These are phyloP conservation scores for Germaria angustata DNA, from an alignment of 2,888 invertebrate species.

Conservation along the genomic window DNA sequence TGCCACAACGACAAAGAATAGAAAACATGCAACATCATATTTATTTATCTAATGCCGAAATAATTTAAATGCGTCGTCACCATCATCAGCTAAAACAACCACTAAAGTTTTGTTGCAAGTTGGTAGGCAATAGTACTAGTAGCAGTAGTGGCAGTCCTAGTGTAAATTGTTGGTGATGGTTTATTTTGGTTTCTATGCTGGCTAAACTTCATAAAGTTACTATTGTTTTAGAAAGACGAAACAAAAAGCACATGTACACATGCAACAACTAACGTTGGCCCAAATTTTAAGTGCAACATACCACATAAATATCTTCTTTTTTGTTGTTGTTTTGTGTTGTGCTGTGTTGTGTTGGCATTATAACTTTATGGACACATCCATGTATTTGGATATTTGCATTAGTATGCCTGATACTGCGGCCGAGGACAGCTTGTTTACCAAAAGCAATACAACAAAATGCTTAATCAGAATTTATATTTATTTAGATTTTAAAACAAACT, in stretches of 20 bases:
- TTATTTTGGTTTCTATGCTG: constrained; percentile 5
- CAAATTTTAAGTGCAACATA: constrained; percentile 59
- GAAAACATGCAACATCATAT: constrained; percentile 60
- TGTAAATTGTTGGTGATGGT: constrained; percentile 6
- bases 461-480: constrained; percentile 62
- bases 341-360: constrained; percentile 33
- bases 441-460: constrained; percentile 25
- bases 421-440: constrained; percentile 22
- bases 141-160: neutral
- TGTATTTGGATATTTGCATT: constrained; percentile 30
- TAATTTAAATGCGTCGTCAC: constrained; percentile 53
- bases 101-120: constrained; percentile 30
- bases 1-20: constrained; percentile 19
- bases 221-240: constrained; percentile 10
- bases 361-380: constrained; percentile 51
- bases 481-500: constrained; percentile 61
- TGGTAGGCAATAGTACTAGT: neutral
- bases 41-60: constrained; percentile 63
- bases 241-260: neutral
- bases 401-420: constrained; percentile 11
- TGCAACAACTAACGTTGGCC: constrained; percentile 50
- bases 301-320: constrained; percentile 39
- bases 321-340: neutral
- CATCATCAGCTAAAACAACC: constrained; percentile 14
- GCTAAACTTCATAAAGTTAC: constrained; percentile 31